Percentiles rank a stretch among this genome's conserved stretches.
These are phyloP conservation scores for Scomber colias DNA, from an alignment of 2,113 vertebrate genomes.

Conservation along the genomic window DNA sequence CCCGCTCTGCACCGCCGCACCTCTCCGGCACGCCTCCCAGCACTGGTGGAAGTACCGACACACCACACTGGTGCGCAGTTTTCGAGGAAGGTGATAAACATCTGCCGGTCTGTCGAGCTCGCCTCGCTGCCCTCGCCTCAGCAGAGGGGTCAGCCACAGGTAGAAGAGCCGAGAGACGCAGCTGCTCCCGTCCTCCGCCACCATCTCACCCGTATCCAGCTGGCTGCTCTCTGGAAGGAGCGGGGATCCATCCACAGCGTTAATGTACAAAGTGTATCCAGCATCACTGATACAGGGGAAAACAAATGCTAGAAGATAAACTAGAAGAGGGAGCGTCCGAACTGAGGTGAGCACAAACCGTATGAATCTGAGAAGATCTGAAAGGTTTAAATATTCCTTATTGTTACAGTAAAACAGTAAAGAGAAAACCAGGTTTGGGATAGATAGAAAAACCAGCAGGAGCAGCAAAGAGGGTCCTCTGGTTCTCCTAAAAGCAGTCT, in stretches of 20 bases:
- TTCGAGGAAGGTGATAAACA: slow-evolving; percentile 87
- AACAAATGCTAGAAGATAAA: slow-evolving; percentile 85
- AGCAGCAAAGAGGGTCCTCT: slow-evolving; percentile 87
- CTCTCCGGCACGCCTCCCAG: slow-evolving; percentile 82
- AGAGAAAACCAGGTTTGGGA: slow-evolving; percentile 87
- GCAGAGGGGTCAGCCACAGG: slow-evolving; percentile 91
- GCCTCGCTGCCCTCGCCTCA: slow-evolving; percentile 85
- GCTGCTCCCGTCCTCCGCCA: slow-evolving; percentile 92
- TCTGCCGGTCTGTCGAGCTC: slow-evolving; percentile 86
- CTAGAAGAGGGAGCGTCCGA: slow-evolving; percentile 82
- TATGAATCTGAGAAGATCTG: slow-evolving; percentile 76
- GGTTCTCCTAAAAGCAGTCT: slow-evolving; percentile 72
- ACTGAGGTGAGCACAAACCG: slow-evolving; percentile 86
- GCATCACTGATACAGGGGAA: slow-evolving; percentile 75
- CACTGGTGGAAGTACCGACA: slow-evolving; percentile 84
- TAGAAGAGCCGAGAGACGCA: slow-evolving; percentile 93
- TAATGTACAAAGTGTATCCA: slow-evolving; percentile 77
- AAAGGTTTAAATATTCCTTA: slow-evolving; percentile 69
- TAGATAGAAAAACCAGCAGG: slow-evolving; percentile 82
- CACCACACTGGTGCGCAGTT: slow-evolving; percentile 84
- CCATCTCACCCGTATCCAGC: slow-evolving; percentile 76
- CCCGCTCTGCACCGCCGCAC: not conserved
- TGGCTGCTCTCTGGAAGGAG: slow-evolving; percentile 72
- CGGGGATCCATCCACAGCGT: slow-evolving; percentile 72
- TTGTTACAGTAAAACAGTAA: slow-evolving; percentile 83